Base-by-base conservation (phyloP, 1,140 invertebrate genomes). In the Drosophila asahinai region DNA sequence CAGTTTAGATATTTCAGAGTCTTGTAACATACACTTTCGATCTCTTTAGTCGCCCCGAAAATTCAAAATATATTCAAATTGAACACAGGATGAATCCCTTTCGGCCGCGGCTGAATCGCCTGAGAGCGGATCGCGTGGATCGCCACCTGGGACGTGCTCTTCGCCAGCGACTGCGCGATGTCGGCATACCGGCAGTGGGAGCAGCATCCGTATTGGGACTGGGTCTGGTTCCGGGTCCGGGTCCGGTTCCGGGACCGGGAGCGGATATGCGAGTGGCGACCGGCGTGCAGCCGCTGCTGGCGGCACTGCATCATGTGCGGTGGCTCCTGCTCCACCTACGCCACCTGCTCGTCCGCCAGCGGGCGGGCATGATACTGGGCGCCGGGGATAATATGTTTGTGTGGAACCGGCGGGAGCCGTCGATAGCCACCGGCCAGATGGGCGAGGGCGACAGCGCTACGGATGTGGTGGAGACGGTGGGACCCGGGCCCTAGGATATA, bases 341-440 rank as follows among this genome's bases (percentile, higher is more conserved):
- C 5, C 54, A 65, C 4, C 30, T 82, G 11, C 25, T 86, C 17
- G 61, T 77, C 3, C 83, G 63, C 0, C 76, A 70, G 38, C 52
- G 67, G 5, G 30, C 54, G 2, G 71, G 79, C 19, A 66, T 86
- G n/a, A 72, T 81, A 17, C 30, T 63, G 60, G 83, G 83, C 15
- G 76, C 66, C 30, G 83, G 83, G 12, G 83, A 86, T 43, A 72
- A 77, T 8, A 7, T 70, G 6, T 63, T 68, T 11, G 76, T 86
- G 7, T 82, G 80, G 72, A 86, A 52, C 25, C 62, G 63, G 52
- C 66, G 49, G 5, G n/a, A 55, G 8, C 63, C 64, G 1, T 27
- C 57, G 14, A 45, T 36, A 2, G 9, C 59, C 47, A 55, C 40
- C 22, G 75, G 71, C 0, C 70, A 62, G 30, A 48, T 63, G 48